A percentile compares a stretch with the other conserved stretches of the same genome.
These are phyloP conservation scores for Sciurus vulgaris DNA, from an alignment of 2,797 vertebrate species.

Conservation along the genomic window DNA sequence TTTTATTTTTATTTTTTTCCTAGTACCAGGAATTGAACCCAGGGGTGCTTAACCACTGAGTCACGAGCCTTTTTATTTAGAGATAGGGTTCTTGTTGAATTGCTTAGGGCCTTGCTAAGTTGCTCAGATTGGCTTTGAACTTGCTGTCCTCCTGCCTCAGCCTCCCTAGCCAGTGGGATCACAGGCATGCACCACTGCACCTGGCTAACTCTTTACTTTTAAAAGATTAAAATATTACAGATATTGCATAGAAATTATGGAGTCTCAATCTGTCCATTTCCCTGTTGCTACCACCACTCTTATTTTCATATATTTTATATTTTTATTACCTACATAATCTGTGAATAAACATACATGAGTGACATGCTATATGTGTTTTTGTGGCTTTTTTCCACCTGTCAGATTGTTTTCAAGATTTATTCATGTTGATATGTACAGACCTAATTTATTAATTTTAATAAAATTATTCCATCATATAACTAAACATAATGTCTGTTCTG, in stretches of 20 bases:
- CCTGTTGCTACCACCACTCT: not conserved
- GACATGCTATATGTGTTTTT: not conserved
- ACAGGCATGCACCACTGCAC: too few species aligned
- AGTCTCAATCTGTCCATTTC: not conserved
- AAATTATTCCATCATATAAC: not conserved
- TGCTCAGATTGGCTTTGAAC: too few species aligned
- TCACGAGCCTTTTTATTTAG: too few species aligned
- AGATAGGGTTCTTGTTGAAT: too few species aligned
- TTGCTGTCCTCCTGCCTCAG: too few species aligned
- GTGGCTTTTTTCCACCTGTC: not conserved
- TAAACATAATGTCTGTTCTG: constrained; percentile 42
- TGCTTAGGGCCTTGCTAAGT: too few species aligned
- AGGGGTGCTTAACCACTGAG: too few species aligned
- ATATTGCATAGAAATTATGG: not conserved
- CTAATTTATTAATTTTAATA: constrained; percentile 27
- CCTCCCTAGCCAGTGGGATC: too few species aligned
- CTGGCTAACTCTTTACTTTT: not conserved
- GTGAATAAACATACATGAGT: not conserved
- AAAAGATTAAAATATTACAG: constrained; percentile 13
- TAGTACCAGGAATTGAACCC: too few species aligned
- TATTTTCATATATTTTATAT: constrained; percentile 37
- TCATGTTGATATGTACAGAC: not conserved
- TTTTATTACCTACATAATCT: constrained; percentile 15
- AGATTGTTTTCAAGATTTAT: constrained; percentile 48
- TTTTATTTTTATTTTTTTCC: not conserved